Evolutionary conservation across 2,888 invertebrate species (phyloP).

Genomic region (Acanthacorydalis orientalis): DNA sequence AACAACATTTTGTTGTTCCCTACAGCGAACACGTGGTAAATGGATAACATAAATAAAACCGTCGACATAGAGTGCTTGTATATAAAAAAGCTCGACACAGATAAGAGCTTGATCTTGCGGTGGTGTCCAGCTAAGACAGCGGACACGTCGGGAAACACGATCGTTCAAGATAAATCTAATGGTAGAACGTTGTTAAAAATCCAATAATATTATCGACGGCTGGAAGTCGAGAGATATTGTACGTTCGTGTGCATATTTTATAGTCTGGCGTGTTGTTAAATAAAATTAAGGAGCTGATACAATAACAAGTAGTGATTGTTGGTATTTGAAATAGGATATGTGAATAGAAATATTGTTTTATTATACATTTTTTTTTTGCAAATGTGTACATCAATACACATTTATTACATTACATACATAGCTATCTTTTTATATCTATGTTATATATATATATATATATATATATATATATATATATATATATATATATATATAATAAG

Average conservation of each 20-base stretch:
- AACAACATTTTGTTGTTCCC: not conserved
- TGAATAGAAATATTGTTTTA: too few species aligned
- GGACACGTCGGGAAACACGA: conserved; percentile 25
- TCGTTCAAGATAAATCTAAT: conserved; percentile 29
- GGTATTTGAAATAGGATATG: too few species aligned
- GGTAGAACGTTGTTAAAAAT: conserved; percentile 26
- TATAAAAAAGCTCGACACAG: not conserved
- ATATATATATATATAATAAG: not conserved
- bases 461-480: too few species aligned
- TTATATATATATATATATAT: too few species aligned
- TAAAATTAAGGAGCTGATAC: too few species aligned
- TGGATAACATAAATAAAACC: not conserved
- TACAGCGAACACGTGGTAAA: not conserved
- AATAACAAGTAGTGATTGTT: too few species aligned
- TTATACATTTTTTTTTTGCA: too few species aligned
- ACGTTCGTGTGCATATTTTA: not conserved
- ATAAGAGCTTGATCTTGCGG: not conserved
- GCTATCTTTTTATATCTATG: not conserved
- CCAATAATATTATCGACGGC: too few species aligned
- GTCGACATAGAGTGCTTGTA: not conserved
- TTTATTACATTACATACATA: too few species aligned
- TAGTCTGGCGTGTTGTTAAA: too few species aligned
- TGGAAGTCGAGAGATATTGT: not conserved
- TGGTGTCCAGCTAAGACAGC: not conserved
- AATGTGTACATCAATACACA: too few species aligned